Base-by-base conservation (phyloP, 2,888 invertebrate species). In the Cerastis rubricosa region DNA sequence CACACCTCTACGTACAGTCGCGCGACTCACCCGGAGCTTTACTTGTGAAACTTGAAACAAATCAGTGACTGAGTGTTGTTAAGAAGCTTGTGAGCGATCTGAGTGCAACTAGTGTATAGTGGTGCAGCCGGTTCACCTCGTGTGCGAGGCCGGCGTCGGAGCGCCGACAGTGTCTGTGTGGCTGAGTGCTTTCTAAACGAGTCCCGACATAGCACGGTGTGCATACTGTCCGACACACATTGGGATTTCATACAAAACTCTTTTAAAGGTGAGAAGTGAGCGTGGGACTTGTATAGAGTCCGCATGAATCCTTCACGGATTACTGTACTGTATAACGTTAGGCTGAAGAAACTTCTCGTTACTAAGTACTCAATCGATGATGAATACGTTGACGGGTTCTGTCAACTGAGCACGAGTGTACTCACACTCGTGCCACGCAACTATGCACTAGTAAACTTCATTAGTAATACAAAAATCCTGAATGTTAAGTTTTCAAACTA, bases 91-190 rank as follows among this genome's bases (percentile, higher is more conserved):
- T 67, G 71, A 64, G 64, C 51, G 19, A 85, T 75, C 79, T 71
- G 73, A 89, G 88, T 88, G 85, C 80, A 85, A 88, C 84, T 82
- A 75, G 80, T 93, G 93, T 89, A 87, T 90, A 89, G 89, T 92
- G 86, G 86, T 85, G 86, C 87, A 92, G 92, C 93, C 91, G 91
- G 92, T 92, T 91, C 88, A 91, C 92, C 91, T 93, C 91, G 90
- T 88, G 89, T 85, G 82, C 88, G 91, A 89, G 92, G 94, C 94
- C 93, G 94, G 94, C 92, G 92, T 80, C 79, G 78, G 87, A 83
- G 89, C 29, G 61, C 35, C 71, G 88, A 87, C 89, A 87, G 88
- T 86, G 85, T 85, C 80, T 85, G 89, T 88, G 88, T 76, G 59
- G 68, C 69, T 81, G 71, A 77, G 85, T 83, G 89, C 88, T 88